phyloP scores from a whole-genome alignment of 2,113 vertebrate species.

The Gymnocephalus cernua region DNA sequence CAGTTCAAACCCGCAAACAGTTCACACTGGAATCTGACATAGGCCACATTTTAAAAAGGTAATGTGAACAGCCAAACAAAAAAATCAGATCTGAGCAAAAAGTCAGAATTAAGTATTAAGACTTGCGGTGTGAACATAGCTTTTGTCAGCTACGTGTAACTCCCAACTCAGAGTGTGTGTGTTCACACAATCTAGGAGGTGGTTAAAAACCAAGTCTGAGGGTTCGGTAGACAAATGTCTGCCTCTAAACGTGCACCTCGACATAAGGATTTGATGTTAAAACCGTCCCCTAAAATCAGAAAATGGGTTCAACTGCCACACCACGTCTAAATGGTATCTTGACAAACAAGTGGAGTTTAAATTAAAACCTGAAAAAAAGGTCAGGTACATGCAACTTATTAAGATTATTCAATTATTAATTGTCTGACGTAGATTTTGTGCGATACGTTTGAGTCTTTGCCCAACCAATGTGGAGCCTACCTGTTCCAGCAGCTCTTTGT shows the following conservation, averaged over 20 bases:
- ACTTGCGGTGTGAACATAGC: too few relatives aligned
- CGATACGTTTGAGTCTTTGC: not conserved
- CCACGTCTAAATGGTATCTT: not conserved
- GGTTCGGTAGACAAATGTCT: not conserved
- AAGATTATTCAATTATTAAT: not conserved
- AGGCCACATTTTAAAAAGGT: too few relatives aligned
- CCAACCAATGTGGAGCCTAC: conserved; percentile 67
- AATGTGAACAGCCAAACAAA: too few relatives aligned
- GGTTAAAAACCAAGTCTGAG: not conserved
- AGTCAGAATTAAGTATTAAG: too few relatives aligned
- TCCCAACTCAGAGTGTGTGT: conserved; percentile 1
- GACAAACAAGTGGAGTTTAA: not conserved
- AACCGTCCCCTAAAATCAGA: too few relatives aligned
- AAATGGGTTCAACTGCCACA: not conserved
- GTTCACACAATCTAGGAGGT: not conserved
- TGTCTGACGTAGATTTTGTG: not conserved
- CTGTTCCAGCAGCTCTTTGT: conserved; percentile 90
- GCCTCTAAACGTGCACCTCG: not conserved
- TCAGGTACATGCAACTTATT: too few relatives aligned
- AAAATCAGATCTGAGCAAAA: too few relatives aligned
- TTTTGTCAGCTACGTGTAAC: not conserved
- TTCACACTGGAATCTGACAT: too few relatives aligned
- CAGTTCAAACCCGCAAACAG: too few relatives aligned
- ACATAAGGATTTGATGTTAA: not conserved
- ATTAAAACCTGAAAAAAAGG: not conserved